Conservation (phyloP, 2,113 vertebrate species). For the Acanthisitta chloris region DNA sequence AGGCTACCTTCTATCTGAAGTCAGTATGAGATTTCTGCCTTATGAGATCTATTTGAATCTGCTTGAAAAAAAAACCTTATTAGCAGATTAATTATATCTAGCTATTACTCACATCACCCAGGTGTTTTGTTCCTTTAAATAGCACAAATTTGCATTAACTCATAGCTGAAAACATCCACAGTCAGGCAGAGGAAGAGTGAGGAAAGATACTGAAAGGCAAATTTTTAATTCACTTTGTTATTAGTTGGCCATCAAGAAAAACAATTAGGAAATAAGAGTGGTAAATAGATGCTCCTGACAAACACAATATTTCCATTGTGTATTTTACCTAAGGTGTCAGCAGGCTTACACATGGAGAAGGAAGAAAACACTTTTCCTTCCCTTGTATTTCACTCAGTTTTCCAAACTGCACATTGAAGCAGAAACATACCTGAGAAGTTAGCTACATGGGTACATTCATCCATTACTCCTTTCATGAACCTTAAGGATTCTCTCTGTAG, state of each 20-base stretch:
- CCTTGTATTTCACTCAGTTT: neutral
- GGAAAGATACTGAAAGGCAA: neutral
- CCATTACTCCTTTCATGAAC: constrained; percentile 99
- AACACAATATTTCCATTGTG: neutral
- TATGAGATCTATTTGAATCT: neutral
- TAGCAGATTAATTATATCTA: neutral
- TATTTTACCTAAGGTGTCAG: neutral
- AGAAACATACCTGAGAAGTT: constrained; percentile 90
- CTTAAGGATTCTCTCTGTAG: constrained; percentile 87
- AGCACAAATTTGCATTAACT: neutral
- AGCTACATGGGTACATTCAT: constrained; percentile 97
- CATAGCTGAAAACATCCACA: neutral
- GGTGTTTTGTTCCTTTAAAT: neutral
- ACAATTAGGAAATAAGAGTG: neutral
- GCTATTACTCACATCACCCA: neutral
- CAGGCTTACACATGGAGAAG: neutral
- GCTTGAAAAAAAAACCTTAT: neutral
- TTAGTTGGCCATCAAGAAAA: neutral
- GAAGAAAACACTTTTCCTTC: neutral
- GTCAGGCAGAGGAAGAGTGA: neutral
- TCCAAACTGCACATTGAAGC: neutral
- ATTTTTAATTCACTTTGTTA: neutral
- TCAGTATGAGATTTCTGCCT: neutral
- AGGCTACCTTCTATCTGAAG: neutral
- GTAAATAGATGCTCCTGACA: neutral